Evolutionary conservation across 2,888 invertebrate species (phyloP).

Genomic region (Endomychus coccineus): DNA sequence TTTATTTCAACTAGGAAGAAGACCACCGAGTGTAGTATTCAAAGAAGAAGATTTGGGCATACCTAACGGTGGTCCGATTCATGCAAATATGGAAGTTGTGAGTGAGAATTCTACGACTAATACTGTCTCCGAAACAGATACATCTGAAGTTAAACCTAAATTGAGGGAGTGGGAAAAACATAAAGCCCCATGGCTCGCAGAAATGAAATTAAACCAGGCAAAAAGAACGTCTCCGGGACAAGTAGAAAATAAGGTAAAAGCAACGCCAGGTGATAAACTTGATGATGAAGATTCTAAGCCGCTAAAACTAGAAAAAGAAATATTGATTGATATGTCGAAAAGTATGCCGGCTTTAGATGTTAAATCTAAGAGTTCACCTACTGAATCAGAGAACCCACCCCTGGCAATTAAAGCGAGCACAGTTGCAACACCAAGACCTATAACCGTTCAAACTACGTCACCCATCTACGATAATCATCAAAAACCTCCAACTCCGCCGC

Average conservation of each 20-base stretch:
- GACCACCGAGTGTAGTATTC: constrained; percentile 51
- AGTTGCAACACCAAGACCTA: constrained; percentile 10
- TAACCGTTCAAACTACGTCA: constrained; percentile 2
- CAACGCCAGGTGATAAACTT: constrained; percentile 29
- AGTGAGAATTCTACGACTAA: constrained; percentile 5
- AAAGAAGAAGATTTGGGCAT: constrained; percentile 34
- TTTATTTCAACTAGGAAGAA: constrained; percentile 47
- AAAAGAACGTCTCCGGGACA: constrained; percentile 49
- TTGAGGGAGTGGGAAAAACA: constrained; percentile 66
- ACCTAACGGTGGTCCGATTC: constrained; percentile 33
- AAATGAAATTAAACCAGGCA: constrained; percentile 70
- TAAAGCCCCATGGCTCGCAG: constrained; percentile 74
- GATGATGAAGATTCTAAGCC: constrained; percentile 11
- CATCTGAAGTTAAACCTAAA: constrained; percentile 52
- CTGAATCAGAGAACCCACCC: constrained; percentile 9
- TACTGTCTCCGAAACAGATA: constrained; percentile 28
- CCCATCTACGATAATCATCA: constrained; percentile 2
- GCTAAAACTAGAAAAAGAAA: constrained; percentile 5
- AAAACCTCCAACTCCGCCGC: constrained; percentile 6
- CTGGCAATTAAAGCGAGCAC: constrained; percentile 12
- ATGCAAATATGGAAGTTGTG: constrained; percentile 16
- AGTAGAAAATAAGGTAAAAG: constrained; percentile 31
- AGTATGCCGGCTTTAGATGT: constrained; percentile 1
- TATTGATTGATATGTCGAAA: constrained; percentile 13
- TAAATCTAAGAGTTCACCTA: constrained; percentile 4